These are phyloP conservation scores for Lathamus discolor DNA, from an alignment of 2,113 vertebrate species.

Conservation along the genomic window DNA sequence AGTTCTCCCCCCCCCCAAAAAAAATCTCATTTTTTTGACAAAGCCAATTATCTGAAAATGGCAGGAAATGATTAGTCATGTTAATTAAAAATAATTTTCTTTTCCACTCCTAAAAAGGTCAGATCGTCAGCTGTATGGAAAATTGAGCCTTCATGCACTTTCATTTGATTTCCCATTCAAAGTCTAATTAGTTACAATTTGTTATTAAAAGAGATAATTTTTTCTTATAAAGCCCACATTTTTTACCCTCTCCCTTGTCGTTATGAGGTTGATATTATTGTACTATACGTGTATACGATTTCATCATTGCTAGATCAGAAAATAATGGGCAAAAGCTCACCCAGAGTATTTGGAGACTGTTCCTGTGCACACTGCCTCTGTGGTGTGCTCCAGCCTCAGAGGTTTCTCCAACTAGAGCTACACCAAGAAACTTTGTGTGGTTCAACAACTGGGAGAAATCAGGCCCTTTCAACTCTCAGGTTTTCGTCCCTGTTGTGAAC, in stretches of 20 bases:
- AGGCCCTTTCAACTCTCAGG: not conserved
- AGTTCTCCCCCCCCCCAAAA: not conserved
- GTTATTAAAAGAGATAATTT: slow-evolving; percentile 67
- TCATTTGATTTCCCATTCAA: slow-evolving; percentile 72
- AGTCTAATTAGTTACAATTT: slow-evolving; percentile 75
- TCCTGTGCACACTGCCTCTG: not conserved
- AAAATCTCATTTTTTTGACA: slow-evolving; percentile 33
- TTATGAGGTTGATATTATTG: slow-evolving; percentile 13
- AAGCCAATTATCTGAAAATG: slow-evolving; percentile 68
- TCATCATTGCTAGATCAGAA: not conserved
- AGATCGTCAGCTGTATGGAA: slow-evolving; percentile 69
- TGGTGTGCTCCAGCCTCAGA: not conserved
- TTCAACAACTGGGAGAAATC: not conserved
- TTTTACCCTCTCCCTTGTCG: slow-evolving; percentile 31
- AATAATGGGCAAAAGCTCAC: not conserved
- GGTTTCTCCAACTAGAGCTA: not conserved
- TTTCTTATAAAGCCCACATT: slow-evolving; percentile 45
- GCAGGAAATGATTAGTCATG: slow-evolving; percentile 73
- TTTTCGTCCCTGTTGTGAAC: not conserved
- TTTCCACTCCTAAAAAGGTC: slow-evolving; percentile 71
- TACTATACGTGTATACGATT: not conserved
- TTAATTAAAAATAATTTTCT: slow-evolving; percentile 78
- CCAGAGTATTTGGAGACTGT: not conserved
- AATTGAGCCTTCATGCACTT: slow-evolving; percentile 72
- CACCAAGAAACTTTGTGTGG: not conserved